Percentiles rank a stretch among this genome's conserved stretches.
Conservation (phyloP, 2,888 invertebrate genomes). For the Lissocephala sabroskyi region DNA sequence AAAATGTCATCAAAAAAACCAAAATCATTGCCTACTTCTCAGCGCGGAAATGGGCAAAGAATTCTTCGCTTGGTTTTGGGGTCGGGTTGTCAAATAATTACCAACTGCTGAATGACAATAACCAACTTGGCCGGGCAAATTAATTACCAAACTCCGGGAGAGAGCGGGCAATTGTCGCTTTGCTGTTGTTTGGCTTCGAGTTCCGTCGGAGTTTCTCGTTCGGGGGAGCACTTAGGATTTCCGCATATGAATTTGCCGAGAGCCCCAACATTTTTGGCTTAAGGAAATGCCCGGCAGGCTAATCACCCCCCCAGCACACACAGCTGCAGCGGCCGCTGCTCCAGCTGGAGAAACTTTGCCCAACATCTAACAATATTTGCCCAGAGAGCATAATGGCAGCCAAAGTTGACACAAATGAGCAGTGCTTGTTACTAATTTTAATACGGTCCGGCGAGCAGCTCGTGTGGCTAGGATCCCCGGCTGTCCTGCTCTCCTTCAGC, state of each 20-base stretch:
- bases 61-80: no score
- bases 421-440: constrained; percentile 63
- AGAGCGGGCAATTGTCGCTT: constrained; percentile 33
- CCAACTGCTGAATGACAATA: neutral
- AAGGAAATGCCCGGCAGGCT: constrained; percentile 53
- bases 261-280: constrained; percentile 41
- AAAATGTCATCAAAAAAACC: neutral
- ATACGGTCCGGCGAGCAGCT: constrained; percentile 44
- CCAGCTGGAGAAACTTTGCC: constrained; percentile 39
- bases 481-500: neutral
- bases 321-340: neutral
- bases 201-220: constrained; percentile 24
- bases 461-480: constrained; percentile 3
- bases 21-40: no score
- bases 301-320: constrained; percentile 35
- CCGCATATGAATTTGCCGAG: constrained; percentile 47
- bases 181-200: constrained; percentile 48
- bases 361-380: constrained; percentile 55
- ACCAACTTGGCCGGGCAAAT: constrained; percentile 28
- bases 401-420: constrained; percentile 68
- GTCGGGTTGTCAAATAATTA: neutral
- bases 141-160: constrained; percentile 61
- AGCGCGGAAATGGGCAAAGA: no score
- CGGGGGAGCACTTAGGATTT: constrained; percentile 29
- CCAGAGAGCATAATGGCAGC: constrained; percentile 65